A percentile compares a stretch with the other conserved stretches of the same genome.
phyloP scores from a whole-genome alignment of 2,113 vertebrate species.

The Callipepla californica region DNA sequence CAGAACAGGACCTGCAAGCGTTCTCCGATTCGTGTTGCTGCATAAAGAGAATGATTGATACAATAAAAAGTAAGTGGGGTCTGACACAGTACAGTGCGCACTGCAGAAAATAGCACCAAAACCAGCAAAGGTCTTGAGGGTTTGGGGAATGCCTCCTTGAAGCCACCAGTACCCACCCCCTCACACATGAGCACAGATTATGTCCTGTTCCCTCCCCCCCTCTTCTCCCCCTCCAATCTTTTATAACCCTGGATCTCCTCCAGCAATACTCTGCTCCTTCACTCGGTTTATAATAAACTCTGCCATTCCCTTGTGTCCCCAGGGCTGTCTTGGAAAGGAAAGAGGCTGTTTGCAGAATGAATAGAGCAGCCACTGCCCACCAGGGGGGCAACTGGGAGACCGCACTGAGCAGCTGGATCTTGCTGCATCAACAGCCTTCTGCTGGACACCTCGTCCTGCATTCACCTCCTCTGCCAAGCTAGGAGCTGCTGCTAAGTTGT shows the following conservation, averaged over 20 bases:
- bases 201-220: slow-evolving; percentile 38
- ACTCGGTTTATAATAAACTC: slow-evolving; percentile 69
- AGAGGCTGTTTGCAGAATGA: slow-evolving; percentile 60
- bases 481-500: slow-evolving; percentile 9
- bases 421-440: slow-evolving; percentile 41
- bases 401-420: neutral
- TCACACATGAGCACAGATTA: slow-evolving; percentile 12
- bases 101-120: slow-evolving; percentile 34
- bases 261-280: slow-evolving; percentile 65
- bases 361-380: slow-evolving; percentile 25
- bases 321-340: slow-evolving; percentile 45
- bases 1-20: slow-evolving; percentile 51
- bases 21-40: slow-evolving; percentile 41
- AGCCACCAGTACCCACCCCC: slow-evolving; percentile 19
- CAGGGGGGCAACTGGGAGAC: neutral
- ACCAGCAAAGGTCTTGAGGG: slow-evolving; percentile 12
- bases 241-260: slow-evolving; percentile 74
- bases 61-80: slow-evolving; percentile 64
- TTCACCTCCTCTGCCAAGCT: slow-evolving; percentile 2
- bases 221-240: slow-evolving; percentile 10
- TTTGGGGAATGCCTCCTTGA: slow-evolving; percentile 19
- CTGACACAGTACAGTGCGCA: neutral
- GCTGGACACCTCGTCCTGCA: slow-evolving; percentile 28
- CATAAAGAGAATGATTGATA: slow-evolving; percentile 54
- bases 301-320: slow-evolving; percentile 59